Conservation (phyloP, 2,113 vertebrate species). For the Chamaetylas fuelleborni region DNA sequence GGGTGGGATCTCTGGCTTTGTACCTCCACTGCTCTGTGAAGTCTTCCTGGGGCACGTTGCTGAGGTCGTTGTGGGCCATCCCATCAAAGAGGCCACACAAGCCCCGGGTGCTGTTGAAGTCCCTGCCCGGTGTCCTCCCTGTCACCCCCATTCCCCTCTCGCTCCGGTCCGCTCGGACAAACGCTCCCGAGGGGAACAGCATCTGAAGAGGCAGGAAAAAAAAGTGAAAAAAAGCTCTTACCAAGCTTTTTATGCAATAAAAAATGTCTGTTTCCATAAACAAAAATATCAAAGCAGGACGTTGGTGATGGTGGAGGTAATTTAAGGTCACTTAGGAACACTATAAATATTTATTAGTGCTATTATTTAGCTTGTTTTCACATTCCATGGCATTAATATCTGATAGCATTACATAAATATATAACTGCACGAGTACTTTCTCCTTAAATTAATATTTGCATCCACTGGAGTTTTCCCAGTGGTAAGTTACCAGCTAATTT, state of each 20-base stretch:
- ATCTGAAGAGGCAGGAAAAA: constrained; percentile 58
- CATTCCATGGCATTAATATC: neutral
- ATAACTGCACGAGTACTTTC: neutral
- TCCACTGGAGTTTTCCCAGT: neutral
- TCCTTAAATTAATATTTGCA: constrained; percentile 2
- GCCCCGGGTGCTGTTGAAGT: constrained; percentile 76
- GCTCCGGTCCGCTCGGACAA: constrained; percentile 71
- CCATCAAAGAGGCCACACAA: constrained; percentile 76
- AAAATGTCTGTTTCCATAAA: neutral
- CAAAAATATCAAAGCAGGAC: neutral
- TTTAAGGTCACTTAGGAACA: neutral
- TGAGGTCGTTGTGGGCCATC: constrained; percentile 75
- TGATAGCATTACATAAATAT: neutral
- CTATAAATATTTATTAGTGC: constrained; percentile 3
- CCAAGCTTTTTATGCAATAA: neutral
- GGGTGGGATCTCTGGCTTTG: neutral
- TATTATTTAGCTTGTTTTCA: neutral
- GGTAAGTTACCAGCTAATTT: neutral
- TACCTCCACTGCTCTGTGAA: constrained; percentile 80
- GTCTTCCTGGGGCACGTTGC: constrained; percentile 29
- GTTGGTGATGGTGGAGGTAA: rapidly evolving
- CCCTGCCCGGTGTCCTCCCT: constrained; percentile 60
- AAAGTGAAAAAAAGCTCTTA: neutral
- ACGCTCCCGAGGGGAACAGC: constrained; percentile 79
- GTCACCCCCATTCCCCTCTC: constrained; percentile 79